Conservation (phyloP, 2,888 invertebrate species). For the Ormyrus nitidulus region DNA sequence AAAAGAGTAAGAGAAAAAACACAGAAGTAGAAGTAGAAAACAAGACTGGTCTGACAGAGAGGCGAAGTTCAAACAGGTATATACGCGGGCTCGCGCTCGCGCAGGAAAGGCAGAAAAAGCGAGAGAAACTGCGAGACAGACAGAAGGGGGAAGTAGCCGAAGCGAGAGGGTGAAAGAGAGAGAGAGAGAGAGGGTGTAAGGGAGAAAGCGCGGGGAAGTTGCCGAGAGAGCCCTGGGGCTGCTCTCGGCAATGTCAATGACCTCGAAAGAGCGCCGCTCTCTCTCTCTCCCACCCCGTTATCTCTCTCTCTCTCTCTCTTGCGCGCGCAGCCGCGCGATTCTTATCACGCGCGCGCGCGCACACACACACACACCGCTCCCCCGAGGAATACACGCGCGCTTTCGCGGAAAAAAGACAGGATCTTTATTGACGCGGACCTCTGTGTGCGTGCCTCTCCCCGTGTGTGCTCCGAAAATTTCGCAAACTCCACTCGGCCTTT, state of each 20-base stretch:
- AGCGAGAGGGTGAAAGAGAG: not conserved
- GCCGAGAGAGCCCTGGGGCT: constrained; percentile 49
- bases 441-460: not conserved
- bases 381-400: constrained; percentile 48
- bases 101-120: constrained; percentile 11
- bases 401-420: constrained; percentile 4
- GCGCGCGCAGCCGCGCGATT: constrained; percentile 33
- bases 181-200: not conserved
- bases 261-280: constrained; percentile 50
- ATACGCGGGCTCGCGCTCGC: not conserved
- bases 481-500: not conserved
- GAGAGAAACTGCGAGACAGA: constrained; percentile 31
- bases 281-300: constrained; percentile 17
- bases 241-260: constrained; percentile 54
- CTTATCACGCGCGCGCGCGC: constrained; percentile 25
- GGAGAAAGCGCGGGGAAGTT: constrained; percentile 21
- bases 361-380: not conserved
- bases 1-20: not conserved
- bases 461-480: not conserved
- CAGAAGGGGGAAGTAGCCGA: not conserved
- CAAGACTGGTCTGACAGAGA: constrained; percentile 5
- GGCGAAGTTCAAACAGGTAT: constrained; percentile 33
- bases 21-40: constrained; percentile 1
- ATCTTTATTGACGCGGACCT: constrained; percentile 18
- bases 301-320: constrained; percentile 46